Evolutionary conservation across 2,888 invertebrate species (phyloP), one percentile per base, ranked within the genome.

Genomic region (Tenthredo scrophulariae): DNA sequence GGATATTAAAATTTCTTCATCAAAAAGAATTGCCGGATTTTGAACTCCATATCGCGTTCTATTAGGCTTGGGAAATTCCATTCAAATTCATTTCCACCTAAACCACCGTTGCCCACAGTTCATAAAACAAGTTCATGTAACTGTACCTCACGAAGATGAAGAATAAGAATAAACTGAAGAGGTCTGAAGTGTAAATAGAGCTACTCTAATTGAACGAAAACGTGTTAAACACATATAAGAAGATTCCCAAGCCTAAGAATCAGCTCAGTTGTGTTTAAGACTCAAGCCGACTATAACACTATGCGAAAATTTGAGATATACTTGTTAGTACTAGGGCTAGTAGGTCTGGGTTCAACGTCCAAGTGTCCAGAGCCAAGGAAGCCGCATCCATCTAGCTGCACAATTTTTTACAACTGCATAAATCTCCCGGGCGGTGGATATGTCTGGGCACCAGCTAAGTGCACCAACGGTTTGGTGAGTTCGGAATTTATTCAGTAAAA

Each of bases 391-490:
- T 91, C 90, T 6, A 90, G 91, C 77, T 93, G 93, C 70, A 89
- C 87, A n/a, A 88, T 91, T 85, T 93, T 91, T 88, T 93, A 92
- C 75, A 91, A 90, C 62, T 93, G 93, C 62, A 87, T 91, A 22
- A 92, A 92, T 89, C 75, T 92, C 22, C 92, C 92, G 0, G 88
- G 87, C 33, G 90, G 89, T 15, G 90, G 90, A 46, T 91, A 91
- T 84, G 92, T 90, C 10, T 93, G 92, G 93, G 89, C 90, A 5
- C 93, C 92, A 15, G 89, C 90, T 22, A 92, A 90, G 86, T 93
- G 93, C 84, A 88, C 88, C 62, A 88, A 92, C 13, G 91, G 91
- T 84, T 87, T 92, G 88, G 93, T 92, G 89, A 92, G 90, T 87
- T 62, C 4, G 33, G 7, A n/a, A 37, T 13, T 9, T 9, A n/a